Evolutionary conservation across 2,888 invertebrate species (phyloP).

Genomic region (Morpho achilles): DNA sequence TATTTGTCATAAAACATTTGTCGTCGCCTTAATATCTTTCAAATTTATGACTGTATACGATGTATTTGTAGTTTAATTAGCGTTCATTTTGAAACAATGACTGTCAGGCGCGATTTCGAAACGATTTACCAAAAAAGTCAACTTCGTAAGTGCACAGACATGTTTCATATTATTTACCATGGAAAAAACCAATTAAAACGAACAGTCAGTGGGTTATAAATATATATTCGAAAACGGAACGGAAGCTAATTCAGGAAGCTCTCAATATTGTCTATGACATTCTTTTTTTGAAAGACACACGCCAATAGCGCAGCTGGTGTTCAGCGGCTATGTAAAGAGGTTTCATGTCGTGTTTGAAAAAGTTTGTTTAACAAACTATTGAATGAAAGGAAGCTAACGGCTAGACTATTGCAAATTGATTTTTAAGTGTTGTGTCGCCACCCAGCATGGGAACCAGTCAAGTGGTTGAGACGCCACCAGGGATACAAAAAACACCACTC

Average conservation of each 20-base stretch:
- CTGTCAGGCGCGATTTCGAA: constrained; percentile 32
- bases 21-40: neutral
- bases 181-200: constrained; percentile 17
- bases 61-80: constrained; percentile 36
- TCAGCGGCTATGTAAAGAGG: constrained; percentile 36
- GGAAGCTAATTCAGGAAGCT: constrained; percentile 41
- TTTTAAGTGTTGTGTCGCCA: constrained; percentile 73
- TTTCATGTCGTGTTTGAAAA: constrained; percentile 35
- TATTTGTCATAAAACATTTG: no score
- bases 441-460: constrained; percentile 68
- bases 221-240: constrained; percentile 26
- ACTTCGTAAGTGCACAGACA: constrained; percentile 1
- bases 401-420: constrained; percentile 74
- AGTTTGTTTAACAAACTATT: constrained; percentile 38
- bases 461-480: constrained; percentile 55
- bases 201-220: constrained; percentile 31
- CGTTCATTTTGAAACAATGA: constrained; percentile 41
- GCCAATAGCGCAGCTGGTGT: constrained; percentile 56
- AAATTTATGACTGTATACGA: constrained; percentile 9
- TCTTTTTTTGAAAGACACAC: constrained; percentile 53
- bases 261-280: constrained; percentile 41
- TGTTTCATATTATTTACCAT: constrained; percentile 21
- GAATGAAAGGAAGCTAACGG: constrained; percentile 54
- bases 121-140: constrained; percentile 7
- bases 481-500: constrained; percentile 46